Evolutionary conservation across 2,797 vertebrate species (phyloP).

Genomic region (Decapterus maruadsi): DNA sequence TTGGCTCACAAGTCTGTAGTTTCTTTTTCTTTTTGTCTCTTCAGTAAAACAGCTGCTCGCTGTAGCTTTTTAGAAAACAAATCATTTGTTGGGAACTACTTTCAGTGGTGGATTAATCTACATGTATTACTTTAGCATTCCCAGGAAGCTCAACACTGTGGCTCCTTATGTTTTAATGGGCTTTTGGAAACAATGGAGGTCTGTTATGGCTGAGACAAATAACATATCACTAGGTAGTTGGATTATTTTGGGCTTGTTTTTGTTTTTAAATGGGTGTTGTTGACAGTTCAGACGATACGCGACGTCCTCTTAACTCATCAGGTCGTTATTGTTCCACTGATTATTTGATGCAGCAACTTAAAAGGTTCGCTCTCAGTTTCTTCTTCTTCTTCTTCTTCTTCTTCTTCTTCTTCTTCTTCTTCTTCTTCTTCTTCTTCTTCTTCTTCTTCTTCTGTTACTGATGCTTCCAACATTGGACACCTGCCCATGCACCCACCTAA

Average conservation of each 20-base stretch:
- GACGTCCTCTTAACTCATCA: neutral
- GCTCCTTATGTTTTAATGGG: neutral
- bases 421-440: no score
- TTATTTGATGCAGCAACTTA: neutral
- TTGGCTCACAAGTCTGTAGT: neutral
- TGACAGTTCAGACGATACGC: neutral
- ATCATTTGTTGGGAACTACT: neutral
- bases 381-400: neutral
- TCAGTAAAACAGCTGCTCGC: no score
- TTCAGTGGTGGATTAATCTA: neutral
- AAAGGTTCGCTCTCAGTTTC: neutral
- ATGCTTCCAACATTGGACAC: neutral
- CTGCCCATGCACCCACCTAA: neutral
- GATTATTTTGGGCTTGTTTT: neutral
- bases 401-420: no score
- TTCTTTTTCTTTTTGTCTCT: no score
- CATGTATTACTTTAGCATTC: neutral
- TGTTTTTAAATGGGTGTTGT: neutral
- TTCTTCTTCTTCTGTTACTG: no score
- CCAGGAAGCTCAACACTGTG: neutral
- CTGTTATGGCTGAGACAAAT: no score
- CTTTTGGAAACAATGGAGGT: neutral
- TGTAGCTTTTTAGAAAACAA: no score
- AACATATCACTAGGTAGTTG: no score
- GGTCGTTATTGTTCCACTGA: neutral